Conservation (phyloP, 2,888 invertebrate genomes). For the Ctena decussata region DNA sequence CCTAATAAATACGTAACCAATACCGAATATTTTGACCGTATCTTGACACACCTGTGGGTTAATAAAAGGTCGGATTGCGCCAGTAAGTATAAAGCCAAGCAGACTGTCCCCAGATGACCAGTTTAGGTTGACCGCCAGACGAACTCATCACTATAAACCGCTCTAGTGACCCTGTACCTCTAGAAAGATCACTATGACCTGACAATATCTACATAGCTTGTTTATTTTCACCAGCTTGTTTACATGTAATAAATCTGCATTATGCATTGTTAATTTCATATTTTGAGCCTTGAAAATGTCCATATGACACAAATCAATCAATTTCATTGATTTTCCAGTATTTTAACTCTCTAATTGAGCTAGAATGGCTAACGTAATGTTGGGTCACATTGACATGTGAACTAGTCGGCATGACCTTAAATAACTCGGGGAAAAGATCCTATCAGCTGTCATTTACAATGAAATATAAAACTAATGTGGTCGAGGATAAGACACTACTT, state of each 20-base stretch:
- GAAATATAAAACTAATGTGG: not conserved
- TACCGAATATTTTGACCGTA: not conserved
- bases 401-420: not conserved
- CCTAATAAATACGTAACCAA: not conserved
- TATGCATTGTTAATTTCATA: too few species aligned
- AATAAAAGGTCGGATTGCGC: not conserved
- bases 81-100: not conserved
- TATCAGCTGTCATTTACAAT: not conserved
- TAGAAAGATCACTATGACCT: conserved; percentile 40
- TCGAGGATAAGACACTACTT: not conserved
- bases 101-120: conserved; percentile 51
- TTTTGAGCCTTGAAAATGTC: too few species aligned
- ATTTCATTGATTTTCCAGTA: not conserved
- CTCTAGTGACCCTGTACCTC: conserved; percentile 9
- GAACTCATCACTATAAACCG: conserved; percentile 31
- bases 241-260: not conserved
- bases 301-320: not conserved
- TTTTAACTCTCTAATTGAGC: not conserved
- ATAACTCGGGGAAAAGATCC: not conserved
- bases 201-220: not conserved
- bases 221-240: not conserved
- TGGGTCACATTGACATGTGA: conserved; percentile 32
- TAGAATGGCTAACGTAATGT: not conserved
- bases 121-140: conserved; percentile 41
- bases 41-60: not conserved